Evolutionary conservation across 2,797 vertebrate species (phyloP).

Genomic region (Avahi laniger): DNA sequence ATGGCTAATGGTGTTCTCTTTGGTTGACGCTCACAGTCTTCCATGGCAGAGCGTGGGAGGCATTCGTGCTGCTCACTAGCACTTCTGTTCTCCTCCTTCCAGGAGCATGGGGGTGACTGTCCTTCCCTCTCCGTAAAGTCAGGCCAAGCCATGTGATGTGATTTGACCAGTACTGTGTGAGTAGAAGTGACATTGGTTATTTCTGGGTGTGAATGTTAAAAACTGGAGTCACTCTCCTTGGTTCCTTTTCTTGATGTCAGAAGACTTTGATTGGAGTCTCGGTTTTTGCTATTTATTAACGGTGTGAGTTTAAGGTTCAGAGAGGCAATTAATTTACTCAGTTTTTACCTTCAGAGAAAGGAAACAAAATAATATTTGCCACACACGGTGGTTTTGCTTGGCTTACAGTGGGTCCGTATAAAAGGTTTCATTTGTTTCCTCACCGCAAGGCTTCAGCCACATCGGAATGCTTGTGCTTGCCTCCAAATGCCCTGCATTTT

Average conservation of each 20-base stretch:
- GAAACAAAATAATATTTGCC: slow-evolving; percentile 9
- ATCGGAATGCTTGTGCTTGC: not conserved
- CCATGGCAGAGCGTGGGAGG: not conserved
- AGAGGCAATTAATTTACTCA: not conserved
- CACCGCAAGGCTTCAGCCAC: not conserved
- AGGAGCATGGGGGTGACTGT: not conserved
- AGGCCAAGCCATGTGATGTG: not conserved
- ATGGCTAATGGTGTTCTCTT: not conserved
- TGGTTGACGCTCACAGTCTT: not conserved
- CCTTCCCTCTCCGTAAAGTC: not conserved
- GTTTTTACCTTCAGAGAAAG: slow-evolving; percentile 26
- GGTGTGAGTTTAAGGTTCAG: not conserved
- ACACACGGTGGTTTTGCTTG: not conserved
- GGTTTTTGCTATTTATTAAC: not conserved
- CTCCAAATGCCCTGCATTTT: not conserved
- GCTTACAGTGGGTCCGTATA: not conserved
- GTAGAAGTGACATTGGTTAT: not conserved
- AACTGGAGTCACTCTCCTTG: not conserved
- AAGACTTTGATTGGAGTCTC: not conserved
- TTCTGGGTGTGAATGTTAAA: not conserved
- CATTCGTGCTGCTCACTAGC: not conserved
- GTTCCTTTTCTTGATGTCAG: not conserved
- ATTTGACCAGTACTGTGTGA: not conserved
- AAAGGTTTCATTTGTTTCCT: not conserved
- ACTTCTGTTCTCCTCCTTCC: not conserved